Percentiles rank a stretch among this genome's conserved stretches.
These are phyloP conservation scores for Zaprionus inermis DNA, from an alignment of 1,140 invertebrate genomes.

Conservation along the genomic window DNA sequence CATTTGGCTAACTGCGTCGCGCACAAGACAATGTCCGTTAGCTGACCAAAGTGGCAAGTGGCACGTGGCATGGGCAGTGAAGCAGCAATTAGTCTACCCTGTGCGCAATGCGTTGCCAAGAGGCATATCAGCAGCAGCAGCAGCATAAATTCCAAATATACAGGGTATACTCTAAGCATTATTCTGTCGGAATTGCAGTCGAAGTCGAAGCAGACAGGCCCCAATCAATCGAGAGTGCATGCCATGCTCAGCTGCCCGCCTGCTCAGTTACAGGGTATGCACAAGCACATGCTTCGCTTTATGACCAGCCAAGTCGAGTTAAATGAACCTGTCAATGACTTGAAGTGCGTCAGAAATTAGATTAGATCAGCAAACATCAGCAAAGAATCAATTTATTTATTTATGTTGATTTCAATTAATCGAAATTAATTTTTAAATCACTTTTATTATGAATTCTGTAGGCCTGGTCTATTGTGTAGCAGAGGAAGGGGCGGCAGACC, in stretches of 20 bases:
- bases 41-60: neutral
- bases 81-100: constrained; percentile 1
- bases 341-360: neutral
- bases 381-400: neutral
- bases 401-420: constrained; percentile 4
- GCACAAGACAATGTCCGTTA: neutral
- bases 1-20: constrained; percentile 35
- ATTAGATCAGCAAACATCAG: neutral
- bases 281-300: neutral
- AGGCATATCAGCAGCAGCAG: neutral
- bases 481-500: too few relatives aligned
- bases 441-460: too few relatives aligned
- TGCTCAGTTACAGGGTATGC: neutral
- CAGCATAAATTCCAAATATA: too few relatives aligned
- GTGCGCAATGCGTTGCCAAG: neutral
- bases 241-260: neutral
- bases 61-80: neutral
- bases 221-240: too few relatives aligned
- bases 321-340: neutral
- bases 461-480: too few relatives aligned
- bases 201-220: too few relatives aligned
- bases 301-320: neutral
- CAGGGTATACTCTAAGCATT: too few relatives aligned
- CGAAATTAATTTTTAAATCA: neutral
- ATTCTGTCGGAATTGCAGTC: too few relatives aligned